Base-by-base conservation (phyloP, 1,140 invertebrate genomes). In the Drosophila mayri region DNA sequence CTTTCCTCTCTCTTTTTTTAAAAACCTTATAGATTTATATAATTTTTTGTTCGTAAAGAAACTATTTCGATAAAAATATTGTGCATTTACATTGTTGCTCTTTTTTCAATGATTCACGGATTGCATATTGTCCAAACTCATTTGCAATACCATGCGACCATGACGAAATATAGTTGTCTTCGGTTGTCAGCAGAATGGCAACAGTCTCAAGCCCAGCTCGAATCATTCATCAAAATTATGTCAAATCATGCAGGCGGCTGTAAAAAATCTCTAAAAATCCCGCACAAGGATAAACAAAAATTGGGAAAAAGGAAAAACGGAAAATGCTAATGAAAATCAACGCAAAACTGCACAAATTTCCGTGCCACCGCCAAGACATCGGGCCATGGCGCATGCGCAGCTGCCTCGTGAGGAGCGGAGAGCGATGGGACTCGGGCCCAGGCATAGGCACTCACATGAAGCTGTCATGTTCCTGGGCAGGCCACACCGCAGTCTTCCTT, bases 381-480 rank as follows among this genome's bases (percentile, higher is more conserved):
- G 20, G 58, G 40, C 35, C 58, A 46, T 10, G 75, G 79, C 54
- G 85, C 84, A 84, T 59, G 58, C 43, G 84, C 84, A 90, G 85
- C 85, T 88, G 85, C 71, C 74, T 44, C 52, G 37, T 37, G 16
- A 41, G 46, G 28, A 40, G 3, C 9, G 35, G 18, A 41, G 40
- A 10, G 40, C 40, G n/a, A 41, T 41, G 40, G 40, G 40, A 41
- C n/a, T 41, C 41, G 41, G 11, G 12, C 40, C 18, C 30, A 14
- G 18, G 32, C 49, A 1, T 22, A 43, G 30, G 57, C 41, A 65
- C 43, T 32, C 60, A 44, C 88, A 91, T 88, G 90, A 91, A 90
- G 90, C 90, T 91, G 90, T 91, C 90, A 91, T 91, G 88, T 91
- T 88, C 65, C 67, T 84, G 77, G 78, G 72, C 82, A 79, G 85